Base-by-base conservation (phyloP, 2,113 vertebrate species). In the Corythoichthys haematopterus region DNA sequence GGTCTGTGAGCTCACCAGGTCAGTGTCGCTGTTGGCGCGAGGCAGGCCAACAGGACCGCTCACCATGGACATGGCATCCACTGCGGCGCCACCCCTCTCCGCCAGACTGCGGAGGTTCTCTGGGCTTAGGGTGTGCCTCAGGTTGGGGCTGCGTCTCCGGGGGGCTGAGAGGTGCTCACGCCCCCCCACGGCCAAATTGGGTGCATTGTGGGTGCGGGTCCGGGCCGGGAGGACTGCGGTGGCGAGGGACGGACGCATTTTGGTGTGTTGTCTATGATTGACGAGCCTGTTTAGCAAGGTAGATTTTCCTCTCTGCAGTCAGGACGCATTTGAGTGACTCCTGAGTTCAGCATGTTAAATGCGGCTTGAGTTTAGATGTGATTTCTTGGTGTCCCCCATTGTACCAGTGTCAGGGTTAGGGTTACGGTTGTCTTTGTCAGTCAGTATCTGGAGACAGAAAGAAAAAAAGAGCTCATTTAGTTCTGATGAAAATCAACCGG, bases 21-120 rank as follows among this genome's bases (percentile, higher is more conserved):
- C 97, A 0, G 97, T 98, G 88, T 99, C 97, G 0, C 97, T 99
- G 90, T 98, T 99, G 70, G 97, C 96, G 40, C 96, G 86, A 7
- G 91, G 92, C 5, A 99, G 85, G 68, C 94, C 93, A 71, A 96
- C 75, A 0, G 87, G 79, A 12, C 82, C 20, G 60, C 86, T 78
- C 38, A 82, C 65, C 0, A 88, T 67, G 0, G 87, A 85, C 15
- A 68, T 79, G 0, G 87, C 76, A 81, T 95, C 91, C 80, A 90
- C 16, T 2, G 70, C 0, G 71, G 83, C 90, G 82, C 84, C 86
- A 69, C 91, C 92, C 83, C 95, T 92, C 10, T 95, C 93, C 0
- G 95, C 89, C 64, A 99, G 75, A 58, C 94, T 96, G 69, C 95
- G 94, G 40, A 99, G 92, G 83, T 98, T 99, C 78, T 99, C 97